These are phyloP conservation scores for Aspidiotus rigidus DNA, from an alignment of 2,888 invertebrate genomes.

Conservation along the genomic window DNA sequence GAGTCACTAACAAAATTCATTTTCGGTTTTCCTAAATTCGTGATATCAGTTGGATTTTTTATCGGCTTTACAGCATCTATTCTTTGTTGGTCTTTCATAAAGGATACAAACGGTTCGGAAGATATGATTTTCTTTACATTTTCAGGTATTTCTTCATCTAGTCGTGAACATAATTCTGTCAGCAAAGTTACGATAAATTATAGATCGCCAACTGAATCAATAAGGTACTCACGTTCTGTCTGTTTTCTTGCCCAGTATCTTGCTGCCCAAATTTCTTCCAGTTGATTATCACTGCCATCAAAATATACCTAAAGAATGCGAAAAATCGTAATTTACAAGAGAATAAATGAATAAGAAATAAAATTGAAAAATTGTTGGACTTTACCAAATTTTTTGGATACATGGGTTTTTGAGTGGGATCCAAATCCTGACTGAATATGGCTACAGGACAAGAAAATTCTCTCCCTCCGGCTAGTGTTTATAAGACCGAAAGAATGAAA, in stretches of 20 bases:
- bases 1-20: too few relatives aligned
- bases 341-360: conserved; percentile 4
- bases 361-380: neutral
- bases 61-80: too few relatives aligned
- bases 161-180: too few relatives aligned
- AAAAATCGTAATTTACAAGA: neutral
- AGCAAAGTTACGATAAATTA: too few relatives aligned
- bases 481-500: too few relatives aligned
- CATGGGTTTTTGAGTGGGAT: conserved; percentile 54
- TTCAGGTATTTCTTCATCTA: too few relatives aligned
- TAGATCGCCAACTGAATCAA: too few relatives aligned
- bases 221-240: conserved; percentile 39
- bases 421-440: conserved; percentile 52
- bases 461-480: too few relatives aligned
- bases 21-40: too few relatives aligned
- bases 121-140: too few relatives aligned
- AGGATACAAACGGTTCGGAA: too few relatives aligned
- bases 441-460: conserved; percentile 45
- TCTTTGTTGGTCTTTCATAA: too few relatives aligned
- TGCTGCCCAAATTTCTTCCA: conserved; percentile 45
- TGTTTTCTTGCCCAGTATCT: conserved; percentile 41
- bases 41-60: conserved; percentile 22
- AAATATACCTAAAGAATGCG: conserved; percentile 45
- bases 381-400: conserved; percentile 57
- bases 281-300: conserved; percentile 45